Evolutionary conservation across 2,888 invertebrate genomes (phyloP).

Genomic region (Orthosia gothica): DNA sequence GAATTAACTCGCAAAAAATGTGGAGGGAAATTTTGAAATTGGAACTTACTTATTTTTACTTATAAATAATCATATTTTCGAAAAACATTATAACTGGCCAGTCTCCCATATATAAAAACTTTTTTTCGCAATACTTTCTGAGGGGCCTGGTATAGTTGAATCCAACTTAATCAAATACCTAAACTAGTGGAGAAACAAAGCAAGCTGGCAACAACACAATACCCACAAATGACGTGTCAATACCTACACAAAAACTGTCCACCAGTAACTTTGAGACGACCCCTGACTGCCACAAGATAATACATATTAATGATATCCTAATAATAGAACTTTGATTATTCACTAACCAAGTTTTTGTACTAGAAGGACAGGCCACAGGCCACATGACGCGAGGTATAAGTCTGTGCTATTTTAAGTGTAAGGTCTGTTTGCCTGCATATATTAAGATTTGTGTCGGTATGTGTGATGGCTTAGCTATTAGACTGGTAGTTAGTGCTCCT

Average conservation of each 20-base stretch:
- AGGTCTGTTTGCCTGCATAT: conserved; percentile 30
- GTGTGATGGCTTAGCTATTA: conserved; percentile 6
- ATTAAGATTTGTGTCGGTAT: conserved; percentile 25
- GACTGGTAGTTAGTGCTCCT: conserved; percentile 1
- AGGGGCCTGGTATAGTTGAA: too few species aligned
- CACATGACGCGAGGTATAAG: conserved; percentile 27
- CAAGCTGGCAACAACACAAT: background rate
- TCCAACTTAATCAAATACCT: background rate
- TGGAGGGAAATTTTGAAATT: too few species aligned
- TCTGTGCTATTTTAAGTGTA: conserved; percentile 34
- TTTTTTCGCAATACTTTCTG: too few species aligned
- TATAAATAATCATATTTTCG: too few species aligned
- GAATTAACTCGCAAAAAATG: too few species aligned
- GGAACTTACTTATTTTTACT: too few species aligned
- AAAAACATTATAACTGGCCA: too few species aligned
- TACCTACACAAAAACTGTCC: background rate
- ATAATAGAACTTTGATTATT: conserved; percentile 50
- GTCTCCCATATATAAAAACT: too few species aligned
- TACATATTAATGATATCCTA: conserved; percentile 34
- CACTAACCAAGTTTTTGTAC: conserved; percentile 21
- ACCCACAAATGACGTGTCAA: background rate
- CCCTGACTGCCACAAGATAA: conserved; percentile 39
- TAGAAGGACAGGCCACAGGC: background rate
- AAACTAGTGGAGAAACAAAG: background rate
- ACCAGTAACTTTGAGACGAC: conserved; percentile 37